Base-by-base conservation (phyloP, 2,797 vertebrate species). In the Hipposideros larvatus region DNA sequence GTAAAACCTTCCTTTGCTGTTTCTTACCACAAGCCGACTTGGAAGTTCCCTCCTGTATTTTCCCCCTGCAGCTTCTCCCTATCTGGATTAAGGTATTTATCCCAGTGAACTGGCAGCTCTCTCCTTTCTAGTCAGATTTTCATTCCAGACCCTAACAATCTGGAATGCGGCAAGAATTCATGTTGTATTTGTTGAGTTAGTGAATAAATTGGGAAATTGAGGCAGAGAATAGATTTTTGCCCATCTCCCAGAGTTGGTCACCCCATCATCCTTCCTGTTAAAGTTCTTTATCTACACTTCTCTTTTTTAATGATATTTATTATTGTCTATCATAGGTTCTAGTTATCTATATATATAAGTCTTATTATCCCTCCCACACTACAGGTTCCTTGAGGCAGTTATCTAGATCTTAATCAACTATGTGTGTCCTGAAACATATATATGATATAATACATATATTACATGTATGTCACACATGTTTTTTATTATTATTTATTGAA, bases 91-190 rank as follows among this genome's bases (percentile, higher is more conserved):
- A 73, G 24, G 31, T 16, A 4, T 61, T 53, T 75, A 59, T 51
- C 41, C 19, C 31, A 9, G 41, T 7, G 19, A 53, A 28, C 1
- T 51, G n/a, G 18, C n/a, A 41, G 34, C 31, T 74, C 13, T 68
- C 13, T 94, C 55, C 51, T 63, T 90, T 90, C 37, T 28, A 77
- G 43, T 70, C 48, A 51, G 28, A 41, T 82, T 87, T 83, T 83
- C 41, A 85, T n/a, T 21, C 15, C 41, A 65, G 37, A 63, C 41
- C 8, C 9, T 28, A 73, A 43, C 9, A 75, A 53, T 84, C 31
- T 87, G 19, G 34, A 80, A 31, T 26, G 16, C 24, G 57, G 31
- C 14, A 48, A 82, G n/a, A 87, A 87, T 87, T 89, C 87, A 73
- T 55, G 66, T 19, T 48, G 0, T 22, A 22, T 61, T 71, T 85